A percentile compares a stretch with the other conserved stretches of the same genome.
Evolutionary conservation across 1,140 invertebrate genomes (phyloP).

Genomic region (Bombus ignitus): DNA sequence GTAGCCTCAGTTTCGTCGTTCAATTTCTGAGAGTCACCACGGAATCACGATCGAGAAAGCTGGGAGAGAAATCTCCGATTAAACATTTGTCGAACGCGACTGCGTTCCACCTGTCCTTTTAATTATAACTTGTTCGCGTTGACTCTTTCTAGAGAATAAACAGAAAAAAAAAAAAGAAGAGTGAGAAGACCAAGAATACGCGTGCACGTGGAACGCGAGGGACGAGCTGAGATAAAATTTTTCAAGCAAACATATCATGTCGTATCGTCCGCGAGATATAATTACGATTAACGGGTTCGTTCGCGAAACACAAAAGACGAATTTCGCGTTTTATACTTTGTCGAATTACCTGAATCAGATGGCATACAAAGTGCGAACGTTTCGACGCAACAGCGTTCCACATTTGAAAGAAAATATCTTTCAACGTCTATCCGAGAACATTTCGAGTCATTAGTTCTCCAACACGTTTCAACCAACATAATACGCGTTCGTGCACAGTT

Average conservation of each 20-base stretch:
- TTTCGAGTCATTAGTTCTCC: not conserved
- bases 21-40: constrained; percentile 43
- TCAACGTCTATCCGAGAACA: not conserved
- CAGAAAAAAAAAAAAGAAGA: not conserved
- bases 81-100: not conserved
- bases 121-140: not conserved
- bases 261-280: constrained; percentile 1
- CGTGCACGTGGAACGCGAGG: not conserved
- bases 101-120: constrained; percentile 10
- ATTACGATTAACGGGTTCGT: constrained; percentile 29
- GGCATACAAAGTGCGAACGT: too few relatives aligned
- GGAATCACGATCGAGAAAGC: constrained; percentile 18
- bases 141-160: not conserved
- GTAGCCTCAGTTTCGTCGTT: constrained; percentile 35
- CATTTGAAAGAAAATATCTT: not conserved
- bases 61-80: constrained; percentile 8
- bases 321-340: not conserved
- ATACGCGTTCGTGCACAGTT: not conserved
- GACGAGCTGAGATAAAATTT: not conserved
- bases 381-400: too few relatives aligned
- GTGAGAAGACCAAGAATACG: not conserved
- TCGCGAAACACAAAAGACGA: not conserved
- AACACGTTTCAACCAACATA: not conserved
- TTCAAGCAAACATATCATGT: not conserved
- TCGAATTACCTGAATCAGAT: too few relatives aligned